Evolutionary conservation across 23 tunicate genomes (phyloP).

Genomic region (Corella eumyota): DNA sequence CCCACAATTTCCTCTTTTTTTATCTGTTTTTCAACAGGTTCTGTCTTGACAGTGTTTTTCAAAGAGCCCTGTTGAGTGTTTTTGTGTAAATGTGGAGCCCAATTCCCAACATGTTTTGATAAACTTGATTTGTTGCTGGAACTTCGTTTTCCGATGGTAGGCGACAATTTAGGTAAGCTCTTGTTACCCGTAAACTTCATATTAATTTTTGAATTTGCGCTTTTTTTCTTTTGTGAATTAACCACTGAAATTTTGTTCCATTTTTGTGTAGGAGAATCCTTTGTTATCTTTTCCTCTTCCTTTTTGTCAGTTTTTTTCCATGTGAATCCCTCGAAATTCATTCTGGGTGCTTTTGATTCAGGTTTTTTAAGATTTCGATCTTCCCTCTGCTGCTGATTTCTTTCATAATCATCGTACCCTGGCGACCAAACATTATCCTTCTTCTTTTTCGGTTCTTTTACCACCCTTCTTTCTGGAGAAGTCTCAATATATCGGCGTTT

Average conservation of each 20-base stretch:
- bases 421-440: slow-evolving; percentile 45
- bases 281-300: neutral
- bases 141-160: slow-evolving; percentile 1
- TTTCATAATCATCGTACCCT: slow-evolving; percentile 54
- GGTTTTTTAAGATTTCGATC: neutral
- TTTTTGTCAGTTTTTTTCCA: slow-evolving; percentile 43
- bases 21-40: neutral
- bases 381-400: neutral
- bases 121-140: neutral
- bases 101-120: neutral
- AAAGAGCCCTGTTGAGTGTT: slow-evolving; percentile 11
- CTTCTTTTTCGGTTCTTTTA: slow-evolving; percentile 5
- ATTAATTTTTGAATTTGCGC: slow-evolving; percentile 1
- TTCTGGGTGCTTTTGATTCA: slow-evolving; percentile 6
- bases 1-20: neutral
- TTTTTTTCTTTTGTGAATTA: neutral
- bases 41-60: neutral
- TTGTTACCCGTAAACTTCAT: slow-evolving; percentile 4
- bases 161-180: neutral
- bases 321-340: slow-evolving; percentile 51
- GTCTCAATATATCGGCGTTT: slow-evolving; percentile 16
- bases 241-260: neutral
- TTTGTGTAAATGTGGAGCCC: slow-evolving; percentile 1
- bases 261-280: neutral
- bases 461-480: neutral